Conservation (phyloP, 2,888 invertebrate species). For the Phymatocera aterrima region DNA sequence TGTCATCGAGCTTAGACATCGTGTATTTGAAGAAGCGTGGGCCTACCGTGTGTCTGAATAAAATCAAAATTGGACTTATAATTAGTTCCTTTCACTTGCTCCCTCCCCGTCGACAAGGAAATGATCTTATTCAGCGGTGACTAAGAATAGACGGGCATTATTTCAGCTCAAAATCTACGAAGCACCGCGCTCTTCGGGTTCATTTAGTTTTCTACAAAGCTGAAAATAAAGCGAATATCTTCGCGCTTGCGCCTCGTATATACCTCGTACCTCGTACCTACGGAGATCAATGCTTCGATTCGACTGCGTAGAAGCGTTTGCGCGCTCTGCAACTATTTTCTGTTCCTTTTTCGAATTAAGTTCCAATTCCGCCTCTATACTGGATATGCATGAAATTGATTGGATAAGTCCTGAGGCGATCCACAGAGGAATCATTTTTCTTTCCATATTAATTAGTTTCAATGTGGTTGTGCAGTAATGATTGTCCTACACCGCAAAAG, state of each 20-base stretch:
- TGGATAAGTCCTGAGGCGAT: no score
- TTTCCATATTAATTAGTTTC: no score
- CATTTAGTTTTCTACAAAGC: conserved; percentile 35
- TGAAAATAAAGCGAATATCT: conserved; percentile 43
- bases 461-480: no score
- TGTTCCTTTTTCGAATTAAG: neutral
- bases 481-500: no score
- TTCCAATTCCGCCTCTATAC: no score
- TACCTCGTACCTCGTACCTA: neutral
- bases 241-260: conserved; percentile 59
- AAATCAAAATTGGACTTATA: conserved; percentile 21
- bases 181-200: neutral
- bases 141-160: conserved; percentile 46
- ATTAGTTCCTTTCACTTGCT: conserved; percentile 57
- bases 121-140: conserved; percentile 23
- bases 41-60: conserved; percentile 10
- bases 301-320: neutral
- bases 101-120: conserved; percentile 51
- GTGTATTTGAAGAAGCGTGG: conserved; percentile 50
- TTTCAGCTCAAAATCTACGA: conserved; percentile 22
- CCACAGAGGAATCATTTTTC: no score
- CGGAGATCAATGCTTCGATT: conserved; percentile 54
- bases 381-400: neutral
- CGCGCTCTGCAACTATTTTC: neutral
- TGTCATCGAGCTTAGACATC: conserved; percentile 70